These are phyloP conservation scores for Operophtera brumata DNA, from an alignment of 2,888 invertebrate genomes.

Conservation along the genomic window DNA sequence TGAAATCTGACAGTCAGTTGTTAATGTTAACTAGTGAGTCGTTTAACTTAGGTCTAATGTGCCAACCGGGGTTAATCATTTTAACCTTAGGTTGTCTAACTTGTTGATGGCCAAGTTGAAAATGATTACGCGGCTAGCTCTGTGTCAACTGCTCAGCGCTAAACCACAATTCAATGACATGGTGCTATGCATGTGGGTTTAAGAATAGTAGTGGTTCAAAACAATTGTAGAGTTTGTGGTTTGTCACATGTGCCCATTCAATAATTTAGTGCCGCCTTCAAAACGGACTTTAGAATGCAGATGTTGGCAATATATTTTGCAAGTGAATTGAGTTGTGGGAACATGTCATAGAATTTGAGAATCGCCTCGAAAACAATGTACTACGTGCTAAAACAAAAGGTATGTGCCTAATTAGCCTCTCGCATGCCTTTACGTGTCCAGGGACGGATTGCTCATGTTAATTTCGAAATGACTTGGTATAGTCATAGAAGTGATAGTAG, in stretches of 20 bases:
- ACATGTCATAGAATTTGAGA: slow-evolving; percentile 61
- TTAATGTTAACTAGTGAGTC: too few species aligned
- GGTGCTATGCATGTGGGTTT: background rate
- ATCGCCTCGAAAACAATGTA: slow-evolving; percentile 63
- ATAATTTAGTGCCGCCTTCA: slow-evolving; percentile 38
- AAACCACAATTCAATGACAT: background rate
- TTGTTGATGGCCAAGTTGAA: too few species aligned
- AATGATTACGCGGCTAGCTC: too few species aligned
- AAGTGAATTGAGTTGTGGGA: slow-evolving; percentile 71
- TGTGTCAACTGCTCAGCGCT: too few species aligned
- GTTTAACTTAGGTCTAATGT: too few species aligned
- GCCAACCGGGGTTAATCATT: too few species aligned
- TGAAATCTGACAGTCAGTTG: too few species aligned
- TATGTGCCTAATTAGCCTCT: slow-evolving; percentile 63
- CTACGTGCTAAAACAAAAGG: slow-evolving; percentile 67
- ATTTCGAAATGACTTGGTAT: background rate
- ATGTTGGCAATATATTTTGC: slow-evolving; percentile 60
- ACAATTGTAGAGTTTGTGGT: background rate
- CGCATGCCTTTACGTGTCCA: slow-evolving; percentile 50
- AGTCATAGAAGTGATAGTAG: background rate
- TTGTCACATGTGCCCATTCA: slow-evolving; percentile 18
- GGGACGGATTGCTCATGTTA: slow-evolving; percentile 32
- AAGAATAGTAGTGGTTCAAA: too few species aligned
- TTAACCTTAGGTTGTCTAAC: too few species aligned
- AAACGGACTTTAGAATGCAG: slow-evolving; percentile 45